Conservation (phyloP, 1,140 invertebrate genomes). For the Tyrophagus putrescentiae region DNA sequence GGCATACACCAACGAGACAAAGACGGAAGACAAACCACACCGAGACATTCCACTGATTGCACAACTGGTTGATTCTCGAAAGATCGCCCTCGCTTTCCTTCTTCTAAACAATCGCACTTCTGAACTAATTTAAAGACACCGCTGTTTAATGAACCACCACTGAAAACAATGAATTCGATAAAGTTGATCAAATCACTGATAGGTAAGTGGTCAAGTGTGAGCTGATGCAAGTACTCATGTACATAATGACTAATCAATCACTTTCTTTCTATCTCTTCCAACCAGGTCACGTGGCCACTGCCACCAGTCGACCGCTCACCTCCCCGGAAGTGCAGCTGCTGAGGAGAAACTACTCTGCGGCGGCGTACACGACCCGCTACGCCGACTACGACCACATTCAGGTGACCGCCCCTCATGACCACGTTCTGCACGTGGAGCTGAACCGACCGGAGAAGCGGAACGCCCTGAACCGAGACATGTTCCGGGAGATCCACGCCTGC, state of each 20-base stretch:
- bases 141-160: not conserved
- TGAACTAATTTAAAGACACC: no score
- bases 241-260: not conserved
- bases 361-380: conserved; percentile 17
- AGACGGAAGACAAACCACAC: no score
- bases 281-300: no score
- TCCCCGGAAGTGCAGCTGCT: no score
- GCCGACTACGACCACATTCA: conserved; percentile 39
- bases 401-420: conserved; percentile 55
- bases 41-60: no score
- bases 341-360: conserved; percentile 16
- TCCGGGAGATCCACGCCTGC: conserved; percentile 57
- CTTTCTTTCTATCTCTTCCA: not conserved
- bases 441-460: conserved; percentile 78
- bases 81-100: no score
- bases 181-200: not conserved
- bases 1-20: no score
- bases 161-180: conserved; percentile 1
- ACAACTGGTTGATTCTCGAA: no score
- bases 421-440: conserved; percentile 74
- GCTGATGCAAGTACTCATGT: no score
- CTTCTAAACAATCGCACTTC: no score
- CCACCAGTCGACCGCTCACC: no score
- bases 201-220: no score
- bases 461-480: conserved; percentile 52